These are phyloP conservation scores for Lamellibrachia columna DNA, from an alignment of 2,888 invertebrate genomes.

Conservation along the genomic window DNA sequence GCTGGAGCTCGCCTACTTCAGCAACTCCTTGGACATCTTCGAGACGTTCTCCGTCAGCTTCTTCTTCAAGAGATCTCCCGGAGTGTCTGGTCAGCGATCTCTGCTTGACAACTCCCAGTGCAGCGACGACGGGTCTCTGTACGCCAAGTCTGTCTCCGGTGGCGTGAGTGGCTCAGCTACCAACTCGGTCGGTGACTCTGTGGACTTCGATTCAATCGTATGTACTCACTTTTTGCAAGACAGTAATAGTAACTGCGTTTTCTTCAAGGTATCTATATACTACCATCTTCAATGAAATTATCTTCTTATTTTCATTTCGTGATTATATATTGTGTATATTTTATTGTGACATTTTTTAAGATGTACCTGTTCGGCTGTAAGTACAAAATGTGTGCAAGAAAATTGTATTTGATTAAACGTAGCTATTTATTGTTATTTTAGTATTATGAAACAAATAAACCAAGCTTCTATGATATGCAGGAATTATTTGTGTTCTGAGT, in stretches of 20 bases:
- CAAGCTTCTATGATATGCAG: too few relatives aligned
- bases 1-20: slow-evolving; percentile 24
- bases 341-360: too few relatives aligned
- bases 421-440: not conserved
- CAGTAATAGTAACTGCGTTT: too few relatives aligned
- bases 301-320: too few relatives aligned
- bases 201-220: not conserved
- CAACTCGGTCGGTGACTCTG: not conserved
- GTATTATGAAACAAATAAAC: too few relatives aligned
- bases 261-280: too few relatives aligned
- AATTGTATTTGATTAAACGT: not conserved
- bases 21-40: slow-evolving; percentile 18
- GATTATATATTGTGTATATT: too few relatives aligned
- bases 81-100: not conserved
- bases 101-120: slow-evolving; percentile 13
- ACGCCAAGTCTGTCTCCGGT: slow-evolving; percentile 6
- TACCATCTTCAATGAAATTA: too few relatives aligned
- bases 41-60: slow-evolving; percentile 1
- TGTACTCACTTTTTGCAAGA: too few relatives aligned
- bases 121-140: not conserved
- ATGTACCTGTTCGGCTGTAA: not conserved
- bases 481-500: too few relatives aligned
- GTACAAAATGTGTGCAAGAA: not conserved
- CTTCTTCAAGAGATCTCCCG: slow-evolving; percentile 10
- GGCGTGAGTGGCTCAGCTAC: not conserved